These are phyloP conservation scores for Drosophila asahinai DNA, from an alignment of 1,140 invertebrate genomes.

Conservation along the genomic window DNA sequence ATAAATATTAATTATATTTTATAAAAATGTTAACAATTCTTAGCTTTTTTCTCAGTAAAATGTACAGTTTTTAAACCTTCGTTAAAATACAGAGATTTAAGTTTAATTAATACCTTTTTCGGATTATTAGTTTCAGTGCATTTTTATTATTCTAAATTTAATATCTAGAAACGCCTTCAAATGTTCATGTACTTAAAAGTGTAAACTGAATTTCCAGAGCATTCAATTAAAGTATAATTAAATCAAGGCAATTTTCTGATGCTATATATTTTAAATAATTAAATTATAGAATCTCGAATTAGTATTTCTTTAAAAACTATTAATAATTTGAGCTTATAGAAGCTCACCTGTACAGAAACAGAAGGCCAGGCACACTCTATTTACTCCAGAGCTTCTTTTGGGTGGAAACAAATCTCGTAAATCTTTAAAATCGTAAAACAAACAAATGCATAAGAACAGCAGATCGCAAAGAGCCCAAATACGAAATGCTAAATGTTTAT, in stretches of 20 bases:
- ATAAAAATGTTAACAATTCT: no score
- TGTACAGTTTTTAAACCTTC: no score
- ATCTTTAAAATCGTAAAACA: conserved; percentile 78
- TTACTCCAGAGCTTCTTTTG: conserved; percentile 29
- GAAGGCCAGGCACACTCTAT: conserved; percentile 37
- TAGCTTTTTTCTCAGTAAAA: no score
- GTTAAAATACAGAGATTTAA: no score
- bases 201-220: not conserved
- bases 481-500: conserved; percentile 66
- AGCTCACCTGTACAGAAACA: conserved; percentile 13
- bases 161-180: not conserved
- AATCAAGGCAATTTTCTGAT: not conserved
- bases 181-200: not conserved
- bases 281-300: not conserved
- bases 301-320: not conserved
- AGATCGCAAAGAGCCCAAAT: conserved; percentile 47
- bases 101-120: no score
- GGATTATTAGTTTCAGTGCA: not conserved
- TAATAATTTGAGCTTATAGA: not conserved
- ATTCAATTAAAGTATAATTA: not conserved
- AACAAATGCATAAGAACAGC: conserved; percentile 57
- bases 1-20: no score
- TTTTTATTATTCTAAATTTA: not conserved
- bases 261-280: not conserved
- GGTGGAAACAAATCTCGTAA: conserved; percentile 61